Conservation (phyloP, 2,113 vertebrate species). For the Urocynchramus pylzowi region DNA sequence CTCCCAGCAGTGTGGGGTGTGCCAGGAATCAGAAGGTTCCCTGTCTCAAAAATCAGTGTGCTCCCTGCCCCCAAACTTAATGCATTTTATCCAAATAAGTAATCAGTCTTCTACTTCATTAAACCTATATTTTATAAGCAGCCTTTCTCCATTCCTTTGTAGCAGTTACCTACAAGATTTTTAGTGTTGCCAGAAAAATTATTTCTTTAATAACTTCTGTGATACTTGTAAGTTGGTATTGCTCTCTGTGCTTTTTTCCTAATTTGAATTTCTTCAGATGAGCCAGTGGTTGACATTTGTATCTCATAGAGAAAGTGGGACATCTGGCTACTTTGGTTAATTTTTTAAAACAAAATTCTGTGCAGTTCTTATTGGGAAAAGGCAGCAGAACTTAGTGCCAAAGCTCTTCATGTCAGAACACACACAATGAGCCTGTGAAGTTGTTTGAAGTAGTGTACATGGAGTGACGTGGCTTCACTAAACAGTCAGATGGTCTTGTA, state of each 20-base stretch:
- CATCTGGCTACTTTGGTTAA: background rate
- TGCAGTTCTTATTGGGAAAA: background rate
- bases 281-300: background rate
- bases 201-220: background rate
- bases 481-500: background rate
- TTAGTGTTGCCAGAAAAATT: background rate
- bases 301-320: background rate
- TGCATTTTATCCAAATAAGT: background rate
- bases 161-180: background rate
- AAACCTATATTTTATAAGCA: background rate
- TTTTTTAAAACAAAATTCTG: background rate
- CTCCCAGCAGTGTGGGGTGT: background rate
- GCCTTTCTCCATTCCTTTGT: background rate
- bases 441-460: background rate
- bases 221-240: background rate
- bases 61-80: background rate
- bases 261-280: background rate
- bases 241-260: background rate
- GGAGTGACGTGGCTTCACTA: background rate
- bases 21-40: background rate
- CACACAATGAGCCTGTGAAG: background rate
- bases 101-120: background rate
- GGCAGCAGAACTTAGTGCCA: background rate
- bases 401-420: background rate
- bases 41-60: background rate